These are phyloP conservation scores for Limnephilus rhombicus DNA, from an alignment of 2,888 invertebrate species.

Conservation along the genomic window DNA sequence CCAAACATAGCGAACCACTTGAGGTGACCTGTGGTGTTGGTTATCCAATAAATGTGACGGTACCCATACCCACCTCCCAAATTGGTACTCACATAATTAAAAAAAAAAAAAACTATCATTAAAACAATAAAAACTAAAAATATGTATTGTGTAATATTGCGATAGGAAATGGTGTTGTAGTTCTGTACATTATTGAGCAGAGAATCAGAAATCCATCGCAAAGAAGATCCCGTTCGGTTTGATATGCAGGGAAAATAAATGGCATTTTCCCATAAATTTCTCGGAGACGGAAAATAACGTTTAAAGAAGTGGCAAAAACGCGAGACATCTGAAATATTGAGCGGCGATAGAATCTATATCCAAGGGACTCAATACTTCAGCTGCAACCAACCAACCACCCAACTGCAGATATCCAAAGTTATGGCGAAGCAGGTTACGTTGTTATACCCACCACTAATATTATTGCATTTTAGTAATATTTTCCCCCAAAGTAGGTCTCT, in stretches of 20 bases:
- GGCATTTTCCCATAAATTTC: constrained; percentile 11
- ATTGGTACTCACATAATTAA: no score
- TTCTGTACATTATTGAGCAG: neutral
- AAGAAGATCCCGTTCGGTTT: neutral
- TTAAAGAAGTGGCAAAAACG: neutral
- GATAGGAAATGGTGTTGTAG: neutral
- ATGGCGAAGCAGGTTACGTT: constrained; percentile 38
- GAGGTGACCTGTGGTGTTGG: no score
- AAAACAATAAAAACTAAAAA: no score
- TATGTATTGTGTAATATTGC: neutral
- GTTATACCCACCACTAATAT: neutral
- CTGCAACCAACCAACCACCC: constrained; percentile 11
- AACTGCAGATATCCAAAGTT: constrained; percentile 46
- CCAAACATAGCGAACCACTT: no score
- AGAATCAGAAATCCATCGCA: neutral
- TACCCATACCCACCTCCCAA: no score
- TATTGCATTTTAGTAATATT: neutral
- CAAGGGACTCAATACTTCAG: constrained; percentile 19
- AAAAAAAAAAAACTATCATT: no score
- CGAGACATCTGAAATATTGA: constrained; percentile 44
- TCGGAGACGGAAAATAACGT: neutral
- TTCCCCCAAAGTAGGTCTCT: neutral
- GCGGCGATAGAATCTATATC: constrained; percentile 39
- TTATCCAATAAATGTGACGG: no score
- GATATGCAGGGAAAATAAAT: neutral